Evolutionary conservation across 2,888 invertebrate genomes (phyloP), one percentile per base, ranked within the genome.

Genomic region (Archips xylosteana): DNA sequence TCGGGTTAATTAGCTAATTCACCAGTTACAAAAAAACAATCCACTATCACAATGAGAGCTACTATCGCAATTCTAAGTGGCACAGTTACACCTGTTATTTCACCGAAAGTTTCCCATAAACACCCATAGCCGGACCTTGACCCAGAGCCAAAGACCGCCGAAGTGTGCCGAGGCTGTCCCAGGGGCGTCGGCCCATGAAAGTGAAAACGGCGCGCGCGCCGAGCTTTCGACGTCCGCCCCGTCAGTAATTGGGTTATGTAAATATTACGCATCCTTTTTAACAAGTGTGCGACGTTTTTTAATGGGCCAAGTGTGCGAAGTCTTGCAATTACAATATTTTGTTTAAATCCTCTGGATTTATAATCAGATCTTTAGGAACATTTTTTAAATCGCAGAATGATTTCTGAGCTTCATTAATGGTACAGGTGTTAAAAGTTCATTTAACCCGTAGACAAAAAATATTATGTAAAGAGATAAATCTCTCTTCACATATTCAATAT

Each of bases 151-250:
- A 57, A 57, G 60, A 60, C 49, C 49, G 79, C 73, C 80, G 79
- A 85, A 88, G 85, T 85, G 82, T 78, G 86, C 80, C 87, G 88
- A 86, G 87, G 87, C 81, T 83, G 83, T 71, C 77, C 78, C 81
- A 78, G 82, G 89, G 87, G 82, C 90, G 89, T 80, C 83, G 89
- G 86, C 88, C 89, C 84, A 83, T 82, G 89, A 90, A 89, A 90
- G 90, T 89, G 90, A 90, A 90, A 89, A 83, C 78, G 78, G 76
- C 80, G 80, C 80, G 78, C 76, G 76, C 77, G 78, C 75, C 77
- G 79, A 82, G 82, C 87, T 87, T 86, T 86, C 85, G 76, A 82
- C 81, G 67, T 71, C 63, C 32, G 75, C 23, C 63, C 60, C 49
- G 71, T 76, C 71, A 5, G 47, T 42, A 74, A 65, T 74, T 74